Base-by-base conservation (phyloP, 1,140 invertebrate species). In the Hydropsyche tenuis region DNA sequence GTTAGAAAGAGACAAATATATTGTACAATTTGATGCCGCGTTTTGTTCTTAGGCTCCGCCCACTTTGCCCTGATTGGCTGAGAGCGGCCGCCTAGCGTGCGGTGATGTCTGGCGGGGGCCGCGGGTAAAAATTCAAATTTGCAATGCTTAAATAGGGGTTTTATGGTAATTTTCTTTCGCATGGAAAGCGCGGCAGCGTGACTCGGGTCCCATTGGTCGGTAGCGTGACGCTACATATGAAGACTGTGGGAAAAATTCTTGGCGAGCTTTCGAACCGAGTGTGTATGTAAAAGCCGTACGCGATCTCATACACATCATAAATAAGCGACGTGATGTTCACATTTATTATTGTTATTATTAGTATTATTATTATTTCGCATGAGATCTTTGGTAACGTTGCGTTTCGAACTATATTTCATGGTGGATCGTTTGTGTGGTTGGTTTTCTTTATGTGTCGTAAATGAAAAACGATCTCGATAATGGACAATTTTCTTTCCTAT, bases 41-140 rank as follows among this genome's bases (percentile, higher is more conserved):
- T 7, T 22, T 23, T 11, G 20, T 43, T 1, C 37, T 27, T n/a
- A 27, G 18, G 46, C 43, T 20, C 48, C 46, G 48, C 68, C 68
- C 22, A 11, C 23, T n/a, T 25, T 0, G 16, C 7, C 48, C 46
- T 48, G 63, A 69, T 66, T 60, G 27, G 64, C 43, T 12, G 27
- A 60, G 12, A 30, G 14, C 3, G n/a, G 7, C 11, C 12, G 7
- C 66, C 56, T 11, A 46, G 46, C 42, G 25, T 65, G 56, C 65
- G 18, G 12, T 45, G 0, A 6, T 51, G 22, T 6, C 56, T n/a
- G 14, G 30, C 56, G 75, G 72, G 60, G 53, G 72, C 25, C 30
- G 69, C 48, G 73, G 72, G 46, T 76, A 76, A 76, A 76, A 76
- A 76, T 76, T 72, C 42, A 65, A 71, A 76, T 76, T 76, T 68